Evolutionary conservation across 2,797 vertebrate genomes (phyloP).

Genomic region (Rhabdophis nuchalis): DNA sequence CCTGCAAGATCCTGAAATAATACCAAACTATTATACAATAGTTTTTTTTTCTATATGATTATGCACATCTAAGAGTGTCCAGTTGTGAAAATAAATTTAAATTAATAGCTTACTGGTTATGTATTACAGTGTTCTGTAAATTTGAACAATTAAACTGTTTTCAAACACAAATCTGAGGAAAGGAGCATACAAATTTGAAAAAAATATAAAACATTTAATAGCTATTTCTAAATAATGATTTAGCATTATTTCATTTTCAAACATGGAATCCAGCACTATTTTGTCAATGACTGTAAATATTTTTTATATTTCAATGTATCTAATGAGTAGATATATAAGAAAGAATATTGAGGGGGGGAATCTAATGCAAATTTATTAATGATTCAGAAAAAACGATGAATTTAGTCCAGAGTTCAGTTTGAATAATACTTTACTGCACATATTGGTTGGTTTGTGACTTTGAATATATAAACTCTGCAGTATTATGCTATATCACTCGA

Average conservation of each 20-base stretch:
- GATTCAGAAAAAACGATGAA: slow-evolving; percentile 32
- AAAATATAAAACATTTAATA: slow-evolving; percentile 22
- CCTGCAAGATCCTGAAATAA: slow-evolving; percentile 22
- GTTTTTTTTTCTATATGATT: slow-evolving; percentile 3
- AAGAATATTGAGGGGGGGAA: slow-evolving; percentile 31
- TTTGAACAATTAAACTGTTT: slow-evolving; percentile 51
- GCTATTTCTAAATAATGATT: slow-evolving; percentile 41
- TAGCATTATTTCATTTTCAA: slow-evolving; percentile 39
- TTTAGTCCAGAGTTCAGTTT: not conserved
- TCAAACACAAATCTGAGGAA: slow-evolving; percentile 51
- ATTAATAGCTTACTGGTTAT: slow-evolving; percentile 58
- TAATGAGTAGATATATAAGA: slow-evolving; percentile 39
- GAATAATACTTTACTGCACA: not conserved
- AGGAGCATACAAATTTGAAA: not conserved
- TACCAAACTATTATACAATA: slow-evolving; percentile 42
- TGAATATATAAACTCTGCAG: not conserved
- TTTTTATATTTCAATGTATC: slow-evolving; percentile 20
- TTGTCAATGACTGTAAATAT: slow-evolving; percentile 21
- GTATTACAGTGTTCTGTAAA: slow-evolving; percentile 55
- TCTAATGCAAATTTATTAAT: slow-evolving; percentile 12
- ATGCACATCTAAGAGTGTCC: slow-evolving; percentile 40
- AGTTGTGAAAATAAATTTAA: slow-evolving; percentile 50
- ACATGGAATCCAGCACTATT: slow-evolving; percentile 24
- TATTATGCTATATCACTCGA: not conserved
- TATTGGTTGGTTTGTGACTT: not conserved